Conservation (phyloP, 2,113 vertebrate species). For the Melanocharis versteri region DNA sequence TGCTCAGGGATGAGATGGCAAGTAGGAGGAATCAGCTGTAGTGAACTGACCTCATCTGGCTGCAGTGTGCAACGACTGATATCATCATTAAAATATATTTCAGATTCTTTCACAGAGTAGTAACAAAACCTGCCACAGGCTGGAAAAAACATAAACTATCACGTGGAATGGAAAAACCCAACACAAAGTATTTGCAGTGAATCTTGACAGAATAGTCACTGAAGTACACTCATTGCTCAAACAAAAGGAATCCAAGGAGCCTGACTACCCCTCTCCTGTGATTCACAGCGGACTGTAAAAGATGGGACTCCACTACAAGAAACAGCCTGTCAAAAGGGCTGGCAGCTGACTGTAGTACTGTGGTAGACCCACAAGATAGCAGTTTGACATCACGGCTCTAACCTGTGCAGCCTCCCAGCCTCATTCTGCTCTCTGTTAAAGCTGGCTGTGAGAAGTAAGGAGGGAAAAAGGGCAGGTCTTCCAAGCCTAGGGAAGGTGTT, state of each 20-base stretch:
- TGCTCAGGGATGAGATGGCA: background rate
- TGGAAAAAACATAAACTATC: background rate
- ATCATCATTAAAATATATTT: background rate
- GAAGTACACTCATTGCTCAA: background rate
- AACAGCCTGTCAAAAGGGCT: background rate
- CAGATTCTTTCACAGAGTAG: background rate
- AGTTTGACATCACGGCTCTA: background rate
- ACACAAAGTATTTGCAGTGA: background rate
- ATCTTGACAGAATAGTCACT: background rate
- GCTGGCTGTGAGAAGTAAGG: background rate
- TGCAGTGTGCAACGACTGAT: background rate
- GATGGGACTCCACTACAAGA: background rate
- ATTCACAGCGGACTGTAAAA: background rate
- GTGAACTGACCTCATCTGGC: background rate
- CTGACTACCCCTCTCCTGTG: background rate
- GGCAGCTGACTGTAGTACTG: background rate
- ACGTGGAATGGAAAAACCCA: background rate
- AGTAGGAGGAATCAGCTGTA: background rate
- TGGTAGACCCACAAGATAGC: background rate
- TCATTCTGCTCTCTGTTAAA: background rate
- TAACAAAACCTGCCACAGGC: background rate
- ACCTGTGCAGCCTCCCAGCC: background rate
- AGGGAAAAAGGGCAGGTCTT: background rate
- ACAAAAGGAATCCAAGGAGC: background rate
- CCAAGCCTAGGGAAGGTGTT: background rate